Conservation (phyloP, 2,888 invertebrate genomes). For the Furcula furcula region DNA sequence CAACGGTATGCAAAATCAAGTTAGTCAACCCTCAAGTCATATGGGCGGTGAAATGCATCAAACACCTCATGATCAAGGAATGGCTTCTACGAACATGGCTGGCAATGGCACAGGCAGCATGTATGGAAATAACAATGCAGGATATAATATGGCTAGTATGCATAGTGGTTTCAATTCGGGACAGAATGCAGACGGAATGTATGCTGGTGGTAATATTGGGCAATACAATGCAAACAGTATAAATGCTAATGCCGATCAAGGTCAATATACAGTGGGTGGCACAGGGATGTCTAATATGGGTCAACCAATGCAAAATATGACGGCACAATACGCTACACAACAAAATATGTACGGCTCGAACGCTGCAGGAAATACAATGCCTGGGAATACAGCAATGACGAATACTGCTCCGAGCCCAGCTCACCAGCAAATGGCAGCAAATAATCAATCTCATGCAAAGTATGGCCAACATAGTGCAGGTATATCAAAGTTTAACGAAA, state of each 20-base stretch:
- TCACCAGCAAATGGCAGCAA: conserved; percentile 15
- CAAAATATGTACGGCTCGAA: conserved; percentile 26
- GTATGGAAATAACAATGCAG: no score
- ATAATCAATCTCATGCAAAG: conserved; percentile 19
- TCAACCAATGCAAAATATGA: conserved; percentile 9
- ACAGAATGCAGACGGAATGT: neutral
- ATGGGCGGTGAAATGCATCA: no score
- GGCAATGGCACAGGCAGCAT: no score
- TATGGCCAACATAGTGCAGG: conserved; percentile 53
- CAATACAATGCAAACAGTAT: neutral
- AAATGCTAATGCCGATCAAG: neutral
- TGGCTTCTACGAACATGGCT: no score
- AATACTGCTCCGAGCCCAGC: conserved; percentile 5
- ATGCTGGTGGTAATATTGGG: neutral
- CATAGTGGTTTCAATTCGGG: no score
- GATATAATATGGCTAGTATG: no score
- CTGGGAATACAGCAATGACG: conserved; percentile 24
- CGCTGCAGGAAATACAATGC: conserved; percentile 19
- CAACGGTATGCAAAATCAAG: neutral
- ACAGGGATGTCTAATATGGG: conserved; percentile 11
- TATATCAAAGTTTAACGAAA: conserved; percentile 63
- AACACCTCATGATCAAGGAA: no score
- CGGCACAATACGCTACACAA: conserved; percentile 33
- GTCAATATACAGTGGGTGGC: conserved; percentile 11
- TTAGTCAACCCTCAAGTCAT: neutral